phyloP scores from a whole-genome alignment of 2,888 invertebrate genomes.

The Bhutanitis thaidina region DNA sequence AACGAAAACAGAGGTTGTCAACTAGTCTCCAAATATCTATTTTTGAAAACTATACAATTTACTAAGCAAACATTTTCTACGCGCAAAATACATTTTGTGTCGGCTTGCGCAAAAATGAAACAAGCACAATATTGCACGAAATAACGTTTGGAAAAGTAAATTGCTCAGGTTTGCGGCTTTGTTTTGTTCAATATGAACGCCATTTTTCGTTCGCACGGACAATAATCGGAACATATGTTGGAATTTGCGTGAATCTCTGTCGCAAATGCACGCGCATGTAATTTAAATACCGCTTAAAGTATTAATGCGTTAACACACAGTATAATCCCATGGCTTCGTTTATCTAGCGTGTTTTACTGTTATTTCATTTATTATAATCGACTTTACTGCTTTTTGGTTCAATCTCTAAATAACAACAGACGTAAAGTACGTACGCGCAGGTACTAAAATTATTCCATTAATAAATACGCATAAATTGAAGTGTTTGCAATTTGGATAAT shows the following conservation, averaged over 20 bases:
- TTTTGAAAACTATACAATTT: slow-evolving; percentile 10
- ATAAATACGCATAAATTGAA: too few species aligned
- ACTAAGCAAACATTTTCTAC: slow-evolving; percentile 16
- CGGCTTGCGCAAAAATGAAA: slow-evolving; percentile 25
- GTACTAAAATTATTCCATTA: too few species aligned
- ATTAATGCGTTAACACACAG: slow-evolving; percentile 6
- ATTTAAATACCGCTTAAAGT: slow-evolving; percentile 13
- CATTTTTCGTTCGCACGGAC: slow-evolving; percentile 23
- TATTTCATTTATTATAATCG: too few species aligned
- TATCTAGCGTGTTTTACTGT: not conserved
- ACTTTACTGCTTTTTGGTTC: too few species aligned
- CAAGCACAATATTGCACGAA: slow-evolving; percentile 28
- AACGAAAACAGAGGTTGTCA: not conserved
- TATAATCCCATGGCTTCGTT: slow-evolving; percentile 7
- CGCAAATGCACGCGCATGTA: slow-evolving; percentile 2
- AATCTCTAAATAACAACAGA: too few species aligned
- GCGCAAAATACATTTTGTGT: slow-evolving; percentile 17
- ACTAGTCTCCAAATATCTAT: slow-evolving; percentile 19
- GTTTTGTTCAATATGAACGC: slow-evolving; percentile 27
- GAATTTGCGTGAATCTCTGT: slow-evolving; percentile 9
- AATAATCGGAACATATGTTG: slow-evolving; percentile 22
- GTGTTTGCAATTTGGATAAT: too few species aligned
- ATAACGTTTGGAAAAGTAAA: slow-evolving; percentile 32
- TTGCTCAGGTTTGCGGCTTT: slow-evolving; percentile 30
- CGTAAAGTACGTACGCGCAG: too few species aligned